Evolutionary conservation across 2,888 invertebrate genomes (phyloP), one percentile per base, ranked within the genome.

Genomic region (Loripinus fragilis): DNA sequence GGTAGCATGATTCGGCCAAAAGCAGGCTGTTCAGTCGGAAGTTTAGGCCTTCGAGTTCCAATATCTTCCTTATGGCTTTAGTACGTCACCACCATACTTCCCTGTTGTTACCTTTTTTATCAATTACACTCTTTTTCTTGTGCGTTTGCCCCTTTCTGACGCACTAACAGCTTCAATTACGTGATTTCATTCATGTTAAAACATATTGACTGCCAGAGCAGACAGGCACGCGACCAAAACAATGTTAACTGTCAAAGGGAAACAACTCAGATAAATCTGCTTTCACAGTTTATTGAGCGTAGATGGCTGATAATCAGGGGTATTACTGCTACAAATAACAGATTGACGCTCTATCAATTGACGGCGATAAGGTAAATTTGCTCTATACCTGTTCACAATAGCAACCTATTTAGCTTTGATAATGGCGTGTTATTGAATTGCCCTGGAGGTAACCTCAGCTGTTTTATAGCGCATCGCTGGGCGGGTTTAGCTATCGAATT

Each of bases 301-400:
- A 71, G 71, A 66, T 66, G 50, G 73, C 35, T 50, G 73, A 66
- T 66, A 66, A 25, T 64, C 45, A 66, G 50, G 20, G 60, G 48
- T 73, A 66, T 48, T 73, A 73, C 50, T 35, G 67, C 64, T 45
- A 73, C 73, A 66, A 67, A 73, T 66, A 41, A 45, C 73, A 73
- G 66, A 73, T 73, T 73, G 73, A 73, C 67, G 66, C 73, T 73
- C 64, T 50, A 73, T 73, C 73, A 73, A 67, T 73, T 66, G 65
- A 67, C 67, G 41, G 66, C 67, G 41, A n/a, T 66, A 48, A 41
- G 64, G 73, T 73, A 66, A 67, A 67, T 67, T 67, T 67, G 67
- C 67, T 67, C 45, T 67, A 67, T 67, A 67, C 67, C 67, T 67
- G 67, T 42, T 41, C 45, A 67, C 42, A 67, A 67, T 41, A 67